Evolutionary conservation across 1,140 invertebrate genomes (phyloP), one percentile per base, ranked within the genome.

Genomic region (Drosophila aff.): DNA sequence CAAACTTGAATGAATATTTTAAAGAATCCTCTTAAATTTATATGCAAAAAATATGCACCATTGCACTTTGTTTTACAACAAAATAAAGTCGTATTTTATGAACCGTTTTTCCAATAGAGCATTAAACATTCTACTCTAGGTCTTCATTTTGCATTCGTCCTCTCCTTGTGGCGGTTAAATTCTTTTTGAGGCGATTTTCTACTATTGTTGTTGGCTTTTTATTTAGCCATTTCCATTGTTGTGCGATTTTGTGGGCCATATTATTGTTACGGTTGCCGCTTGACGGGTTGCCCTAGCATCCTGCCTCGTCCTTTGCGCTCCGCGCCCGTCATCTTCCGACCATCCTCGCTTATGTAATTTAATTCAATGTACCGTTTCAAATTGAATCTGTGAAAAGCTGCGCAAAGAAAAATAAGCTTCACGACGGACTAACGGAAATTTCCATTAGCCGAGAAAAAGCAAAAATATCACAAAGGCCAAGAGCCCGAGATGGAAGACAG

Each of bases 301-400:
- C 72, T 57, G 36, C 21, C 36, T 40, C 36, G 53, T 55, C 36
- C 36, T 23, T 53, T 49, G 41, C 23, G 38, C 67, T 23, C 13
- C 23, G 10, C 8, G 11, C 2, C 15, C 18, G 38, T 33, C 59
- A 53, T 63, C 60, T 64, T 52, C 23, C 53, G 60, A 53, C 74
- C 52, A 63, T 74, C 71, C 69, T 73, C 64, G 76, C 75, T 65
- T 82, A 82, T 73, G 85, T 85, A 81, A 90, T 82, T 90, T 90
- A 90, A 90, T 85, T 90, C 85, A 90, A 90, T 89, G 85, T 90
- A 79, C 81, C 85, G 85, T 89, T 89, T 84, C 85, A 89, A 89
- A 89, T 84, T 90, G 85, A 87, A 87, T 89, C 81, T 89, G 80
- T 80, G 86, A 79, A 89, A 89, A 83, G 76, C 76, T 78, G 77